Conservation (phyloP, 2,113 vertebrate genomes). For the Mus musculus region GRCm39 chr1:121437501-121438000, state of each 20-base stretch:
- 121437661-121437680: too few relatives aligned
- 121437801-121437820: neutral
- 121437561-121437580: too few relatives aligned
- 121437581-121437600: too few relatives aligned
- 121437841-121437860: neutral
- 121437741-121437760: neutral
- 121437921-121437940: accelerated
- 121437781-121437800: neutral
- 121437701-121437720: too few relatives aligned
- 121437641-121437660: too few relatives aligned
- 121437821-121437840: neutral
- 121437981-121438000: neutral
- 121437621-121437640: too few relatives aligned
- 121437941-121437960: accelerated
- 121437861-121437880: neutral
- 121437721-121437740: neutral
- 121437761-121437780: neutral
- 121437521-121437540: too few relatives aligned
- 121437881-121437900: accelerated
- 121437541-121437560: too few relatives aligned
- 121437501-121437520: too few relatives aligned
- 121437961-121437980: neutral
- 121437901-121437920: neutral
- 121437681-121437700: too few relatives aligned
- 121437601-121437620: too few relatives aligned